Conservation (phyloP, 2,797 vertebrate genomes). For the Miichthys miiuy region DNA sequence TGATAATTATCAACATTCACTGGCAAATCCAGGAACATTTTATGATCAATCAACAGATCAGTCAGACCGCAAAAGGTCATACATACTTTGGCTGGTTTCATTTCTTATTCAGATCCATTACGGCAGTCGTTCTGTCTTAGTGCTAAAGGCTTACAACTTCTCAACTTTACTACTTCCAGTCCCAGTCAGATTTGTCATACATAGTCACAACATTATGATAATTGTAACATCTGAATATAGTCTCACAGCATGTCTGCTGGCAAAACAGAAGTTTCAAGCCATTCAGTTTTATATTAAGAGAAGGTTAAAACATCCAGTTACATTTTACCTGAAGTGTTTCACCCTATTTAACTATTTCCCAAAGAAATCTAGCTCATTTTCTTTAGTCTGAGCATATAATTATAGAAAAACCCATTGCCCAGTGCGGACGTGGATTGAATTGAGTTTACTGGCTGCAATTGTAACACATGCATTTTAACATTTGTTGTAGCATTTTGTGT, state of each 20-base stretch:
- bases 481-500: slow-evolving; percentile 10
- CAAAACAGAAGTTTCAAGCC: slow-evolving; percentile 30
- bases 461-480: slow-evolving; percentile 36
- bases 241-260: slow-evolving; percentile 50
- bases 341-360: slow-evolving; percentile 8
- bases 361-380: slow-evolving; percentile 23
- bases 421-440: slow-evolving; percentile 21
- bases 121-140: slow-evolving; percentile 34
- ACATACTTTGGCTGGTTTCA: background rate
- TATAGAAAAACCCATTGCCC: slow-evolving; percentile 27
- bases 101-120: slow-evolving; percentile 31
- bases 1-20: slow-evolving; percentile 4
- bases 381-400: slow-evolving; percentile 34
- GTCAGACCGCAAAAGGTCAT: background rate
- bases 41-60: slow-evolving; percentile 16
- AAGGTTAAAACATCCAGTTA: slow-evolving; percentile 37
- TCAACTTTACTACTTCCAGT: slow-evolving; percentile 23
- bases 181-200: slow-evolving; percentile 16
- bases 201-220: slow-evolving; percentile 56
- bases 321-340: slow-evolving; percentile 34
- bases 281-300: slow-evolving; percentile 57
- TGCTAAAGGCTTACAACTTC: slow-evolving; percentile 25
- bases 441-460: slow-evolving; percentile 18
- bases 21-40: slow-evolving; percentile 11
- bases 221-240: slow-evolving; percentile 52